A percentile compares a stretch with the other conserved stretches of the same genome.
These are phyloP conservation scores for Furcula furcula DNA, from an alignment of 2,888 invertebrate genomes.

Conservation along the genomic window DNA sequence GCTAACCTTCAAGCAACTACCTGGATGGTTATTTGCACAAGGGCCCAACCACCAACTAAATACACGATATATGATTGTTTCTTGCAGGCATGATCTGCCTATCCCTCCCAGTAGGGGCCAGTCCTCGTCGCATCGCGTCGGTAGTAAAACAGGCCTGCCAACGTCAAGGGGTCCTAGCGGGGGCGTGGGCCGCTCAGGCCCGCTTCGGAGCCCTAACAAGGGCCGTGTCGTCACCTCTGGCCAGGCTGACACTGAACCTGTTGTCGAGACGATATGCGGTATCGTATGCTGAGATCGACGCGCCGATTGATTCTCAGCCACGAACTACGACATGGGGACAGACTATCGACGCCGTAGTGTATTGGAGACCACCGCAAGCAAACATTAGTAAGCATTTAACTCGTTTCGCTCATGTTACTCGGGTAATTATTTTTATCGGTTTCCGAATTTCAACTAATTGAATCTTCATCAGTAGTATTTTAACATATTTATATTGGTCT, in stretches of 20 bases:
- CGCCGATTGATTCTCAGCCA: constrained; percentile 53
- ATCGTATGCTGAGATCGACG: constrained; percentile 83
- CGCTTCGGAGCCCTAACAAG: constrained; percentile 82
- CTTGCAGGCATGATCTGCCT: constrained; percentile 85
- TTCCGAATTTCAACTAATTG: too few species aligned
- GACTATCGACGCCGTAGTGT: constrained; percentile 83
- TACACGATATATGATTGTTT: constrained; percentile 1
- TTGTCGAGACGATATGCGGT: constrained; percentile 86
- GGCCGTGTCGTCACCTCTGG: constrained; percentile 81
- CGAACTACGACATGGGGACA: constrained; percentile 85
- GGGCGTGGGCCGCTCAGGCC: constrained; percentile 75
- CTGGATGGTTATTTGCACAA: too few species aligned
- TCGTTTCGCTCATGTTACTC: background rate
- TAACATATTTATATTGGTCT: too few species aligned
- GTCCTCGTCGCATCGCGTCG: constrained; percentile 60
- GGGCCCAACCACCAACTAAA: too few species aligned
- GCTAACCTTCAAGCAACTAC: too few species aligned
- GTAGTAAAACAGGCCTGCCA: constrained; percentile 55
- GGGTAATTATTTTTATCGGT: too few species aligned
- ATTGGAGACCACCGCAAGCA: constrained; percentile 89
- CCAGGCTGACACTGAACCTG: constrained; percentile 80
- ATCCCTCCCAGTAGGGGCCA: constrained; percentile 80
- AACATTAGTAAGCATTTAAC: constrained; percentile 86
- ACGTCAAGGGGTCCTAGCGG: constrained; percentile 76
- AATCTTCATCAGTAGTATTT: too few species aligned